Base-by-base conservation (phyloP, 92 coral and sea anemone genomes). In the Chrysogorgia sp. region DNA sequence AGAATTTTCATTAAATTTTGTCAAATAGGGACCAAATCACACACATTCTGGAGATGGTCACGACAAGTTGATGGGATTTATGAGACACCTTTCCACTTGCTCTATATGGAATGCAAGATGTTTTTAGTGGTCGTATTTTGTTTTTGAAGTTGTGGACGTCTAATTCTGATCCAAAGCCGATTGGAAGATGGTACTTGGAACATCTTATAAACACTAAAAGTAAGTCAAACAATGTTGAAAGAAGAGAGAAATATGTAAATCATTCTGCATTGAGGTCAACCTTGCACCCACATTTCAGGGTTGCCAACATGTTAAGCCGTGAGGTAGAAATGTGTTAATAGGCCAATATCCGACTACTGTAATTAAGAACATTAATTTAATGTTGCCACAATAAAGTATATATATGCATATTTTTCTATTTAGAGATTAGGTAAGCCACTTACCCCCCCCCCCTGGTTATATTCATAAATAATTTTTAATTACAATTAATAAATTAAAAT, bases 31-130 rank as follows among this genome's bases (percentile, higher is more conserved):
- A 41, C 81, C 90, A 41, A 87, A 87, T 59, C 90, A 87, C 52
- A 87, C 90, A 24, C 58, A 67, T 40, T 87, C 85, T 35, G 90
- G 74, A 26, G n/a, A n/a, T n/a, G n/a, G n/a, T n/a, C n/a, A n/a
- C n/a, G n/a, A n/a, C n/a, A n/a, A n/a, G n/a, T n/a, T 87, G 31
- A 87, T 86, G 89, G 89, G 61, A 6, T 87, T 83, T 53, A 70
- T 67, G 84, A 17, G 48, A 63, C 74, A 87, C 90, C 20, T 83
- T 87, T 25, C 88, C 85, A 34, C 55, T 83, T 28, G 90, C 90
- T 32, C 67, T 83, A 45, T 85, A 82, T 86, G 88, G 92, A 20
- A 23, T 89, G 78, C 92, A 89, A 84, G 84, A 88, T 81, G 87
- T 81, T 62, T 88, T 88, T 60, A 84, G 88, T 84, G 80, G 86